Base-by-base conservation (phyloP, 2,888 invertebrate species). In the Isotomurus palustris region DNA sequence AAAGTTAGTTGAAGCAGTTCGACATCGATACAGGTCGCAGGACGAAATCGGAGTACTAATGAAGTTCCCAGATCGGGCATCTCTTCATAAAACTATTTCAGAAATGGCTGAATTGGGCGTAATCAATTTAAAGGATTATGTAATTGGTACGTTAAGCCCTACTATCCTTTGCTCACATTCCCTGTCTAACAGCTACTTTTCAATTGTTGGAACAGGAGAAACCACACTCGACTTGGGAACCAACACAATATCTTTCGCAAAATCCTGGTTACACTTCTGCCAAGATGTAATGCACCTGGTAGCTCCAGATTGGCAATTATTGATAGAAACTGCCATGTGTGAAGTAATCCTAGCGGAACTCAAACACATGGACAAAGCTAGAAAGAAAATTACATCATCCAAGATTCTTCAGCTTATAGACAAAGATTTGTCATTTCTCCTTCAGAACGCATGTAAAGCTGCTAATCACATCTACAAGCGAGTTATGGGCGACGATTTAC, bases 11-110 rank as follows among this genome's bases (percentile, higher is more conserved):
- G 92, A 93, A 73, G 86, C 87, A 0, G 84, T 91, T 70, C 88
- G 87, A 75, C 78, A 84, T 56, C 82, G 83, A 19, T 68, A 68
- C 47, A 71, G 72, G 71, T 81, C 85, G 5, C 76, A 83, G 53
- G 92, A 93, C 74, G 93, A 94, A 72, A 84, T 83, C 66, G 93
- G 93, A 91, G 83, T 85, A 32, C 89, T 90, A 1, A 82, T 83
- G 52, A 88, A 91, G 75, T 82, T 90, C 74, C 83, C 86, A 69
- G 86, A 85, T 6, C 85, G 85, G 76, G 80, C 81, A 21, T 84
- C 82, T 54, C 79, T 87, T 22, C 80, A 80, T 59, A 84, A 85
- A 74, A 86, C 84, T 73, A 75, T 87, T 65, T 79, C 80, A 60
- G 87, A 88, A 74, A 83, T 87, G 82, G 79, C 80, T 64, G 82